Percentiles rank a stretch among this genome's conserved stretches.
Evolutionary conservation across 2,888 invertebrate species (phyloP).

Genomic region (Synergus gifuensis): DNA sequence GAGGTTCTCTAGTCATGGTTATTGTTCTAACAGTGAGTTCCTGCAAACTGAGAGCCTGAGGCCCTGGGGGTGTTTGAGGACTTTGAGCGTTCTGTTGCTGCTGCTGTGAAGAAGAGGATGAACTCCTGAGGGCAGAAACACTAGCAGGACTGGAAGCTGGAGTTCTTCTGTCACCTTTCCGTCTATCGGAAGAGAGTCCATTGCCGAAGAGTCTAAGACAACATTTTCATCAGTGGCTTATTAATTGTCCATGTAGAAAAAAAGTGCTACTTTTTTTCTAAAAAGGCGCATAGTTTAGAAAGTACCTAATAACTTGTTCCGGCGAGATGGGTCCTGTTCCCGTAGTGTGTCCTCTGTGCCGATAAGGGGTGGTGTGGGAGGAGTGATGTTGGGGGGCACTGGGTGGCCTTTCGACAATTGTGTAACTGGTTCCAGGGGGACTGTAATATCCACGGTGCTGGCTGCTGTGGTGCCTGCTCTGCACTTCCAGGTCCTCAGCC

Average conservation of each 20-base stretch:
- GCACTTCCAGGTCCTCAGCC: slow-evolving; percentile 74
- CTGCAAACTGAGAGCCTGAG: slow-evolving; percentile 83
- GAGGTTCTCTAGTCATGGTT: slow-evolving; percentile 90
- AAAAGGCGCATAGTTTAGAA: background rate
- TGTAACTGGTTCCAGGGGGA: slow-evolving; percentile 93
- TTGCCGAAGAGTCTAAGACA: slow-evolving; percentile 74
- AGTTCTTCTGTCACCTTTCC: slow-evolving; percentile 84
- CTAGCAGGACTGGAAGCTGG: slow-evolving; percentile 88
- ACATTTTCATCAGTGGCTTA: background rate
- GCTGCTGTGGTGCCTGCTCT: slow-evolving; percentile 77
- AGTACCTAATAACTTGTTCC: slow-evolving; percentile 86
- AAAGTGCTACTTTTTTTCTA: no score
- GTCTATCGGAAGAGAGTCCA: slow-evolving; percentile 68
- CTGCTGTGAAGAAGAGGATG: slow-evolving; percentile 51
- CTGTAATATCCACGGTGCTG: slow-evolving; percentile 89
- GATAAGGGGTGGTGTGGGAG: slow-evolving; percentile 79
- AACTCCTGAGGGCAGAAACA: slow-evolving; percentile 70
- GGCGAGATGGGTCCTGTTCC: slow-evolving; percentile 84
- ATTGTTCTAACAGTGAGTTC: slow-evolving; percentile 90
- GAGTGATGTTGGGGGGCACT: slow-evolving; percentile 86
- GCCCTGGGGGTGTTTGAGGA: slow-evolving; percentile 78
- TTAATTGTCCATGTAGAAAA: no score
- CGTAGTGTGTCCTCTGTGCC: slow-evolving; percentile 65
- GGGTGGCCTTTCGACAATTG: slow-evolving; percentile 90
- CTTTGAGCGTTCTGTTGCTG: slow-evolving; percentile 60